Evolutionary conservation across 35 echinoderm and acorn worm genomes (phyloP).

Genomic region (Lytechinus pictus): DNA sequence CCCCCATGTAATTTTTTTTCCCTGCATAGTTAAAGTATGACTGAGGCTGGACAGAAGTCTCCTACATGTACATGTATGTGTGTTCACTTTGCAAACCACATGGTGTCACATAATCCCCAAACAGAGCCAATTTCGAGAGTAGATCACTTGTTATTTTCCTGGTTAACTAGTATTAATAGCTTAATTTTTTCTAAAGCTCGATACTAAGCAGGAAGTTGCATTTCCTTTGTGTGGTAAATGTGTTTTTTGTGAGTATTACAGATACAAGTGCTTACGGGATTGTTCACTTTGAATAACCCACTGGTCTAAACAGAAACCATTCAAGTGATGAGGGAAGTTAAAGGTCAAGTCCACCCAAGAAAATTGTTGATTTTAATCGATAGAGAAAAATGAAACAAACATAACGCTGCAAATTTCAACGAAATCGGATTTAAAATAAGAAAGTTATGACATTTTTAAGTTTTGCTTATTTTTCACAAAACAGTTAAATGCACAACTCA

Average conservation of each 20-base stretch:
- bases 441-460: no score
- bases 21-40: no score
- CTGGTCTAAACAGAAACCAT: neutral
- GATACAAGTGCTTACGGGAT: neutral
- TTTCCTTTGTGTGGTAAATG: neutral
- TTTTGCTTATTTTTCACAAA: no score
- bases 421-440: no score
- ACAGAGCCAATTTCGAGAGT: neutral
- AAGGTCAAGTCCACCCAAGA: no score
- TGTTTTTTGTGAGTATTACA: neutral
- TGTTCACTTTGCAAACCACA: neutral
- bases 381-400: no score
- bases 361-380: no score
- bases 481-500: no score
- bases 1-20: no score
- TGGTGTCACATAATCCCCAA: neutral
- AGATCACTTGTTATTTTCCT: neutral
- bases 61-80: no score
- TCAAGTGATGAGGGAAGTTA: neutral
- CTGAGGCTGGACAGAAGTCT: no score
- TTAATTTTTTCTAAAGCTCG: neutral
- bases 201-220: neutral
- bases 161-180: neutral
- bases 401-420: no score
- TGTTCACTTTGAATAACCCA: neutral